Evolutionary conservation across 2,797 vertebrate genomes (phyloP), one percentile per base, ranked within the genome.

Genomic region (Tragopan temminckii): DNA sequence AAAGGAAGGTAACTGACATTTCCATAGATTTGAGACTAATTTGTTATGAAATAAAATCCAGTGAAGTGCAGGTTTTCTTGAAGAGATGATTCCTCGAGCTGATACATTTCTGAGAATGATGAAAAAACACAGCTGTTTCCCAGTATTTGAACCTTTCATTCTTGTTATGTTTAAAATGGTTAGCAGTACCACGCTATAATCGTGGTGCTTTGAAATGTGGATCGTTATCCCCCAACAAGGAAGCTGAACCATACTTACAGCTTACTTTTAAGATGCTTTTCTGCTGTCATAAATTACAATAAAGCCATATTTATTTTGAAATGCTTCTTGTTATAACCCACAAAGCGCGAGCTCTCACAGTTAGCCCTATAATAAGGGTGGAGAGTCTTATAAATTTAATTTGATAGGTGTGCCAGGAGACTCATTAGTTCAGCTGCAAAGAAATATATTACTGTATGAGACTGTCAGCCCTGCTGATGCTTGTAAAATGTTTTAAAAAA

Each of bases 351-450:
- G 81, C 76, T 97, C 97, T 95, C 95, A 95, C 62, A 38, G 93
- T 97, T 97, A 97, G 95, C 88, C 70, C 80, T 96, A 62, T 98
- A 97, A 97, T 96, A 97, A 97, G 96, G 94, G 96, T 97, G 89
- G 95, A 97, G 96, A 97, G 96, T 97, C 95, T 97, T 98, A 97
- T 97, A 97, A 97, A 98, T 98, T 97, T 98, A 97, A 97, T 98
- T 97, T 97, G 97, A 97, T 97, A 96, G 95, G 95, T 97, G 85
- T 94, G 92, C 97, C 95, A 93, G 85, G 97, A 97, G 97, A 93
- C 95, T 97, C 97, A 97, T 98, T 98, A 98, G 97, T 97, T 98
- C 91, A 95, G 94, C 95, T 94, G 95, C 77, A 80, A 95, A 97
- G 96, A 97, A 97, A 97, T 97, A 94, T 93, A 95, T 96, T 94